A percentile compares a stretch with the other conserved stretches of the same genome.
Evolutionary conservation across 37 sponge, comb jelly and placozoan genomes (phyloP).

Genomic region (Chondrilla cf. caribensis): DNA sequence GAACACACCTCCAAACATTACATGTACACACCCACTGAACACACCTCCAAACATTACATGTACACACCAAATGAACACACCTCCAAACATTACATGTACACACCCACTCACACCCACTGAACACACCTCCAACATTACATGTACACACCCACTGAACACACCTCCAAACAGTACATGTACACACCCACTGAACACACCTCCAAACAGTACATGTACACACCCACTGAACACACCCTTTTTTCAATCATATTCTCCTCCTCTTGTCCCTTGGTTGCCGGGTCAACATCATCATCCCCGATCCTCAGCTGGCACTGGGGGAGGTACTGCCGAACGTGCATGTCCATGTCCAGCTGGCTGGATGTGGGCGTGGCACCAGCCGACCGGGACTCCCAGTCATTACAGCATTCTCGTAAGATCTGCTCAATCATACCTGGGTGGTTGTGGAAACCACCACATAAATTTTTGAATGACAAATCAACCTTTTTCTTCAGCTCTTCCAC

Average conservation of each 20-base stretch:
- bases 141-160: not conserved
- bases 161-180: constrained; percentile 9
- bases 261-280: constrained; percentile 36
- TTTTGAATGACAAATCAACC: constrained; percentile 20
- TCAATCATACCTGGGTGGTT: constrained; percentile 67
- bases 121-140: too few species aligned
- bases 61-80: not conserved
- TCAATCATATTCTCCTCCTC: constrained; percentile 34
- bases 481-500: constrained; percentile 30
- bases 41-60: too few species aligned
- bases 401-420: constrained; percentile 58
- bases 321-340: constrained; percentile 42
- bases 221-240: constrained; percentile 42
- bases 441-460: constrained; percentile 68
- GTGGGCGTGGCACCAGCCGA: constrained; percentile 62
- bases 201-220: too few species aligned
- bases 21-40: not conserved
- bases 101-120: too few species aligned
- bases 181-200: too few species aligned
- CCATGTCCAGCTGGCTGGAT: constrained; percentile 24
- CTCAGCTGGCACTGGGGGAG: constrained; percentile 43
- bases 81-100: not conserved
- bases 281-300: constrained; percentile 26
- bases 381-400: constrained; percentile 71
- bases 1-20: not conserved